Base-by-base conservation (phyloP, 1,140 invertebrate genomes). In the Dermatophagoides farinae region DNA sequence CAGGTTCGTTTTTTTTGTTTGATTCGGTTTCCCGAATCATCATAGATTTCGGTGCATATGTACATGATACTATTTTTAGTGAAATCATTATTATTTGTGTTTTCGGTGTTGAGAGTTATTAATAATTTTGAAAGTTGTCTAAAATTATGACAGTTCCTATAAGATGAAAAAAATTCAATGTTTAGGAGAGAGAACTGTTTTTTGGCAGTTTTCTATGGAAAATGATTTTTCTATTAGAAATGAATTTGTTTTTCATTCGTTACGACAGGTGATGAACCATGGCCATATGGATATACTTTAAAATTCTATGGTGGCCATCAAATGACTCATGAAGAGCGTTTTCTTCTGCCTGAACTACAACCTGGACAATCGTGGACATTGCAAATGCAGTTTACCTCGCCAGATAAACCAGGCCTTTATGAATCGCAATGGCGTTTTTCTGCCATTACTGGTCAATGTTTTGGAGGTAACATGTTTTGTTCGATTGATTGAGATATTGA, bases 371-470 rank as follows among this genome's bases (percentile, higher is more conserved):
- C 72, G 9, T 75, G 75, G 47, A 79, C 84, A 68, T 70, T 89
- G 31, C 77, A 76, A 64, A 76, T 86, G 22, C 75, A 79, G 60
- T 79, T 87, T 75, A 72, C 72, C 9, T 83, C 82, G 71, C 85
- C 86, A 20, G 66, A 74, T 31, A 67, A 74, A 54, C 73, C 79
- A 59, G 85, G 85, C 12, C 77, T 79, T n/a, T 86, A 84, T 69
- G 79, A 84, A 66, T 79, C 82, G 71, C 82, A 85, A 73, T 91
- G 86, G 85, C 78, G 85, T 62, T 79, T 89, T 77, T 79, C 77
- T 67, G 86, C 84, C 51, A 73, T 82, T 23, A 80, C 79, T 64
- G 86, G 86, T 58, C 76, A 80, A 61, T 85, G 81, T 70, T 89
- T 89, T 78, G 87, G 87, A 73, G 85, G 84, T 55, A 23, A 14